Base-by-base conservation (phyloP, 2,888 invertebrate genomes). In the Lasioglossum leucozonium region DNA sequence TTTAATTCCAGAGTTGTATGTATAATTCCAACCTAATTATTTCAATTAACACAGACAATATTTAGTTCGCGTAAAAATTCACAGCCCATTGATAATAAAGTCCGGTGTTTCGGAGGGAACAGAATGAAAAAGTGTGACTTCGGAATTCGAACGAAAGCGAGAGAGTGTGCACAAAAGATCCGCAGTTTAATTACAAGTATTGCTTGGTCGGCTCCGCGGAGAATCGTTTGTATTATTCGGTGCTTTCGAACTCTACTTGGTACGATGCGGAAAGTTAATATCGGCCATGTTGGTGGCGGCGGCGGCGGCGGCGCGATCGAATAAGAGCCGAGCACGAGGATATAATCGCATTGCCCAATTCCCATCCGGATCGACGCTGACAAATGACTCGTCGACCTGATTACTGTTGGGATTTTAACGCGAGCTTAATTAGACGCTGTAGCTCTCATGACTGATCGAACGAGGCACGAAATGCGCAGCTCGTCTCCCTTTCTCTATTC, bases 381-480 rank as follows among this genome's bases (percentile, higher is more conserved):
- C 91, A 91, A 91, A 91, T 91, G 91, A 91, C 90, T 91, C 86
- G 86, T 87, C 89, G 88, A 82, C 88, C 88, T 91, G 91, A 91
- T 91, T 91, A 91, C 91, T 87, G 91, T 91, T 91, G 91, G 89
- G 89, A 91, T 91, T 91, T 91, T 91, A 91, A 91, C 91, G 88
- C 91, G 88, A 85, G 91, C 91, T 91, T 91, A 91, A 91, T 91
- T 91, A 90, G 90, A 91, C 88, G 87, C 81, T 85, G 88, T 84
- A 87, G 86, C 88, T 87, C 74, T 78, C 91, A 88, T 88, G 89
- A 92, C 90, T 91, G 91, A 92, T 92, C 89, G 92, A 87, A 84
- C 85, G 83, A 75, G 85, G 78, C 86, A 89, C 88, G 89, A 86
- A 89, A 87, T 72, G 79, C 55, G 58, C 77, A 18, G 67, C 82